These are phyloP conservation scores for Channa striata DNA, from an alignment of 2,797 vertebrate species.

Conservation along the genomic window DNA sequence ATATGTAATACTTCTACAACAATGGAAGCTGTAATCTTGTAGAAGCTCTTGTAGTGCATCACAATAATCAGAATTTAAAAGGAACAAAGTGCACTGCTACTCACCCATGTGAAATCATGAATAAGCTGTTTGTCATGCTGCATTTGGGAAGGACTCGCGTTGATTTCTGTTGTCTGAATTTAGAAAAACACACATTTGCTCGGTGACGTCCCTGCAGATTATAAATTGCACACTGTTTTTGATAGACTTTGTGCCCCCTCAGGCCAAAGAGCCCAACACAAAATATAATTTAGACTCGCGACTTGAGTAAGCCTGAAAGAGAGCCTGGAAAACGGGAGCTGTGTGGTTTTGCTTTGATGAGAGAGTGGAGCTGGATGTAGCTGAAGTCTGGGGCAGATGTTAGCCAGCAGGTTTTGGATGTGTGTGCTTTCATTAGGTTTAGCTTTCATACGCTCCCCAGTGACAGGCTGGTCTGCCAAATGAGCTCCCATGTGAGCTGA, in stretches of 20 bases:
- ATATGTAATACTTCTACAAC: not conserved
- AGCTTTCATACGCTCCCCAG: constrained; percentile 69
- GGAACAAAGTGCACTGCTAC: not conserved
- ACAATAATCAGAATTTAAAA: constrained; percentile 10
- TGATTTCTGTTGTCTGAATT: constrained; percentile 9
- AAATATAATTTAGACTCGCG: constrained; percentile 45
- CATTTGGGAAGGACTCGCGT: constrained; percentile 16
- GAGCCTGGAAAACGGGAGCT: constrained; percentile 21
- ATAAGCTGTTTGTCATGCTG: constrained; percentile 1
- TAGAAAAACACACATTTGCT: constrained; percentile 5
- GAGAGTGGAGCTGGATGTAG: constrained; percentile 52
- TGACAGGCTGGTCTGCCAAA: constrained; percentile 72
- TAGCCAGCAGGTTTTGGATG: constrained; percentile 66
- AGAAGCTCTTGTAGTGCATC: not conserved
- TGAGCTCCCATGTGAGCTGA: constrained; percentile 77
- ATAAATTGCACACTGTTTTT: constrained; percentile 42
- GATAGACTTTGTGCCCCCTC: constrained; percentile 39
- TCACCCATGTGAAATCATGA: constrained; percentile 21
- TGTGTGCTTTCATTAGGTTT: constrained; percentile 76
- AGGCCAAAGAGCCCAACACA: constrained; percentile 22
- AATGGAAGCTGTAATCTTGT: not conserved
- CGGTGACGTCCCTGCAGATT: constrained; percentile 35
- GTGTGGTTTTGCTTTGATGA: constrained; percentile 46
- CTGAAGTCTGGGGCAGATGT: constrained; percentile 61
- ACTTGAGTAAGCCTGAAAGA: constrained; percentile 35